Percentiles rank a stretch among this genome's conserved stretches.
phyloP scores from a whole-genome alignment of 2,797 vertebrate genomes.

The Apogon talboti region DNA sequence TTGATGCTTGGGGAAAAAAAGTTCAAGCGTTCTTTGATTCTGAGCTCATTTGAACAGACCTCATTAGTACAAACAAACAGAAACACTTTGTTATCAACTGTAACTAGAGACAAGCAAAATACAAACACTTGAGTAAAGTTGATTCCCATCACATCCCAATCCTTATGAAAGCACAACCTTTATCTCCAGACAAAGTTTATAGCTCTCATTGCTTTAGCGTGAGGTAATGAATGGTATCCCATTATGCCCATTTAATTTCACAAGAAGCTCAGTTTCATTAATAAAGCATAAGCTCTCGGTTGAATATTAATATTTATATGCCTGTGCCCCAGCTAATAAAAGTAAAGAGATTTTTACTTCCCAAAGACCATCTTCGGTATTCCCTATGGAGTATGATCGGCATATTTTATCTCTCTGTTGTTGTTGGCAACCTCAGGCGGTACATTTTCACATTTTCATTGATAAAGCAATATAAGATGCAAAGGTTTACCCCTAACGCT shows the following conservation, averaged over 20 bases:
- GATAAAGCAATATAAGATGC: not conserved
- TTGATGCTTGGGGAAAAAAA: not conserved
- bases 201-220: conserved; percentile 59
- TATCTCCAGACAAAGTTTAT: conserved; percentile 56
- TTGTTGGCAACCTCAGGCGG: conserved; percentile 20
- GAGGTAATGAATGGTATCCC: conserved; percentile 63
- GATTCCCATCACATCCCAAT: conserved; percentile 36
- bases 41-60: not conserved
- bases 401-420: conserved; percentile 17
- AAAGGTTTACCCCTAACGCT: conserved; percentile 13
- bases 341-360: conserved; percentile 59
- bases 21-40: not conserved
- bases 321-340: conserved; percentile 59
- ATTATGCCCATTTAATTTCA: conserved; percentile 74
- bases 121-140: conserved; percentile 25
- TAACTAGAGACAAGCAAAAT: not conserved
- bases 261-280: conserved; percentile 71
- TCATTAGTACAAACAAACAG: not conserved
- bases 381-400: conserved; percentile 21
- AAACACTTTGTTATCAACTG: not conserved
- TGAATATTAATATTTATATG: conserved; percentile 73
- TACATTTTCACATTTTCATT: conserved; percentile 20
- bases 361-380: conserved; percentile 30
- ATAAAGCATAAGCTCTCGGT: conserved; percentile 69
- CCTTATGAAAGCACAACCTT: conserved; percentile 49